Base-by-base conservation (phyloP, 2,888 invertebrate species). In the Osmoderma eremita region DNA sequence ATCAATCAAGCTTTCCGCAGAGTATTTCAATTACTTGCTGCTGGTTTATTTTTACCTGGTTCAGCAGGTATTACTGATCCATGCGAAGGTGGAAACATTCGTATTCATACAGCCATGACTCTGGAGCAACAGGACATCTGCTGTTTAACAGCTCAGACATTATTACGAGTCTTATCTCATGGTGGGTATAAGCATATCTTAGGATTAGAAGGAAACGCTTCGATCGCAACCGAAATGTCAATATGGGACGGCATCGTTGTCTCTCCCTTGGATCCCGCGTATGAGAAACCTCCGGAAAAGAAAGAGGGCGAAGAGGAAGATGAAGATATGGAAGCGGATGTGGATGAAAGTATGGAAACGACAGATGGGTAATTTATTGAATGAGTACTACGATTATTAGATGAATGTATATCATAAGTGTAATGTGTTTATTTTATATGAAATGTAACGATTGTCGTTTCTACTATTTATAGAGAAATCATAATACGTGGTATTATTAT, bases 191-290 rank as follows among this genome's bases (percentile, higher is more conserved):
- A 94, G 78, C 95, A 95, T 78, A 90, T 98, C 69, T 84, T 97
- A 0, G 97, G 90, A 0, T 83, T 88, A 67, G 87, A 86, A 70
- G 86, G 85, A 3, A 85, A 84, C 72, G 82, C 84, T 0, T 84
- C 83, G 42, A 84, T 86, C 70, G 85, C 84, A 10, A 84, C 91
- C 0, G 96, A 97, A 83, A 95, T 97, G 90, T 95, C 95, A 0
- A 95, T 97, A 15, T 97, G 97, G 96, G 93, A 97, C 77, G 97
- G 97, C 0, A 95, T 98, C 1, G 95, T 97, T 0, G 96, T 98
- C 0, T 94, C 95, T 0, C 97, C 98, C 0, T 85, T 97, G n/a
- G 95, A 96, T 69, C 91, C 93, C 70, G 97, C 97, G 0, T 98
- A 97, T 81, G 94, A 94, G 74, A 91, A 91, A 77, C 88, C 90